A percentile compares a stretch with the other conserved stretches of the same genome.
phyloP scores from a whole-genome alignment of 2,797 vertebrate species.

The Melanotaenia maccullochi region DNA sequence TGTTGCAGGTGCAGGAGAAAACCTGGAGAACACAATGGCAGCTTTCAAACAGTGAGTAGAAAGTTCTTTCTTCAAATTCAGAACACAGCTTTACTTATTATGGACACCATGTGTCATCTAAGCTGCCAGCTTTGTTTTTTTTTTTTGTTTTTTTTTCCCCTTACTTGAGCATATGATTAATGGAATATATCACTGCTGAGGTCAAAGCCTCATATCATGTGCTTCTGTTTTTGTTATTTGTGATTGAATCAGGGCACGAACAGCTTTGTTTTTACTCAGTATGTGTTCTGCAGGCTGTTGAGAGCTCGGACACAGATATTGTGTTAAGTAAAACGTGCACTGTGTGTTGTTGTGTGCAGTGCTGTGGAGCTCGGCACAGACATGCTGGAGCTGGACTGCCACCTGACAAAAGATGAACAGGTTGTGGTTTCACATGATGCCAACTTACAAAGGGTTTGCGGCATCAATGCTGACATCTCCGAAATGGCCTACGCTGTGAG shows the following conservation, averaged over 20 bases:
- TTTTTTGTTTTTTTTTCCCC: background rate
- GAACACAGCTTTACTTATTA: conserved; percentile 18
- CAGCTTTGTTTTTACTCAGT: background rate
- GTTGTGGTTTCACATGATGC: conserved; percentile 95
- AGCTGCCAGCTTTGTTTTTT: conserved; percentile 4
- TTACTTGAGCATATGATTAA: background rate
- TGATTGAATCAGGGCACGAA: background rate
- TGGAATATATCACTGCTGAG: background rate
- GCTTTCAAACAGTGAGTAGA: conserved; percentile 96
- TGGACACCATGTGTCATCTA: conserved; percentile 35
- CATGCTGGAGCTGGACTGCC: conserved; percentile 98
- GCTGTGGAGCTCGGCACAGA: conserved; percentile 94
- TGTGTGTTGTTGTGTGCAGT: conserved; percentile 75
- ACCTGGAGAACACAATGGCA: conserved; percentile 97
- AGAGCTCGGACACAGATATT: background rate
- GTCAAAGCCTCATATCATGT: background rate
- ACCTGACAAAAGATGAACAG: conserved; percentile 94
- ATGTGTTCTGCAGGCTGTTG: background rate
- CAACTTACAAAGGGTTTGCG: conserved; percentile 90
- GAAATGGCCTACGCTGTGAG: conserved; percentile 91
- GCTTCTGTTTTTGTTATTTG: background rate
- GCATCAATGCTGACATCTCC: conserved; percentile 86
- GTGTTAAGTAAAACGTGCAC: background rate
- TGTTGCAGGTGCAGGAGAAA: conserved; percentile 93
- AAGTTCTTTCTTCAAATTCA: background rate